Evolutionary conservation across 1,140 invertebrate species (phyloP), one percentile per base, ranked within the genome.

Genomic region (Rhyacophila brunnea): DNA sequence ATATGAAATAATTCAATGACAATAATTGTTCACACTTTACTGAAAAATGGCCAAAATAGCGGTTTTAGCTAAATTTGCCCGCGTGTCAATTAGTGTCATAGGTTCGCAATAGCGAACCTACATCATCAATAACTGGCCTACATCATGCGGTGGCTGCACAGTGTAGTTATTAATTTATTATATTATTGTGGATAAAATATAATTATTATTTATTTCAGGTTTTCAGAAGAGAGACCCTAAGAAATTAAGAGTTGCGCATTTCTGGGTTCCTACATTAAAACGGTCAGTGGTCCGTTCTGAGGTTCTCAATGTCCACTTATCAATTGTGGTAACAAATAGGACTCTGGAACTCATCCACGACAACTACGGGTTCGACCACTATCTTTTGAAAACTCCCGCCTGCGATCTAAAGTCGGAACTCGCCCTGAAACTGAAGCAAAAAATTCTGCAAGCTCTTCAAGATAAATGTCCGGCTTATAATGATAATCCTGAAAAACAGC

Each of bases 351-450:
- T 95, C 45, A 95, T 99, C 60, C 89, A 97, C 79, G 83, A 95
- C 58, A 81, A 90, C 68, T 90, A 90, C 82, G 96, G 97, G 18
- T 91, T 99, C 67, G 97, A 99, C 80, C 84, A 90, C 74, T 99
- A 99, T 79, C 79, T 99, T 64, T 79, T 98, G 3, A 89, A 94
- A 86, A 95, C 91, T 43, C 83, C 85, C 60, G 92, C 94, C 9
- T 91, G 89, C 74, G 93, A 98, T 78, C 76, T 98, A 19, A 86
- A 85, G 66, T 95, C 93, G 4, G 68, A 85, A 58, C 73, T 97
- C 56, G 92, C 90, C 3, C 75, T 96, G 48, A 85, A 85, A 68
- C 67, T 98, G 9, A 95, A 96, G 72, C 81, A 89, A 62, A 81
- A 92, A 74, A 90, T 98, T 68, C 77, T 98, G 2, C 72, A 87